Conservation (phyloP, 2,113 vertebrate genomes). For the Podilymbus podiceps region DNA sequence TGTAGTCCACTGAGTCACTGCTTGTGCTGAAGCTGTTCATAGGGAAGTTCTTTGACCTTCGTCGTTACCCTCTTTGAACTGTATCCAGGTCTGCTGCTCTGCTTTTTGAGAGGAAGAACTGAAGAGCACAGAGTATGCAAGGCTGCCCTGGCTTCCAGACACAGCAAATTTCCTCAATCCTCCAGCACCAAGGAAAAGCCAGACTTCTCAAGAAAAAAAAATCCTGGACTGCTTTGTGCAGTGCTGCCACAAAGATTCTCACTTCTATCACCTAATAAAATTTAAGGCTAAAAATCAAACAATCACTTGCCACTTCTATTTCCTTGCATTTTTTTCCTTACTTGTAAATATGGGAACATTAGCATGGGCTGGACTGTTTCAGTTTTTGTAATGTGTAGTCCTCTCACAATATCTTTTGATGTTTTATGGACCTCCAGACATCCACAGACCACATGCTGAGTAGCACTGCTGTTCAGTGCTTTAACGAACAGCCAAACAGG, state of each 20-base stretch:
- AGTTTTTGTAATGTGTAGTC: background rate
- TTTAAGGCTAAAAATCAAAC: background rate
- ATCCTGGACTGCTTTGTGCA: background rate
- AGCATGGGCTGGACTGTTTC: background rate
- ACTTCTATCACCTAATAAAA: background rate
- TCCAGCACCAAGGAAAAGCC: background rate
- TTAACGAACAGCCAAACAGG: background rate
- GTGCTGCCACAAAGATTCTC: background rate
- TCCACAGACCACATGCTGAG: slow-evolving; percentile 9
- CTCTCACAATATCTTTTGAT: slow-evolving; percentile 6
- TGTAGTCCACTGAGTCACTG: background rate
- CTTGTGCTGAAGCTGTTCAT: background rate
- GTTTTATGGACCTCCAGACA: slow-evolving; percentile 32
- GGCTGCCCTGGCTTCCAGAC: background rate
- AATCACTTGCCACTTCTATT: background rate
- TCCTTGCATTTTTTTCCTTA: background rate
- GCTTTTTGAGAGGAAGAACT: background rate
- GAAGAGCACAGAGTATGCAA: background rate
- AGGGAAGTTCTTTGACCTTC: background rate
- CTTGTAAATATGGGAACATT: background rate
- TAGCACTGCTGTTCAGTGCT: slow-evolving; percentile 5
- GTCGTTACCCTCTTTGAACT: background rate
- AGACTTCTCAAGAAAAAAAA: background rate
- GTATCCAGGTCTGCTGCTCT: background rate
- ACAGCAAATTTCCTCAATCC: background rate